Conservation (phyloP, 2,113 vertebrate genomes). For the Heterocephalus glaber region DNA sequence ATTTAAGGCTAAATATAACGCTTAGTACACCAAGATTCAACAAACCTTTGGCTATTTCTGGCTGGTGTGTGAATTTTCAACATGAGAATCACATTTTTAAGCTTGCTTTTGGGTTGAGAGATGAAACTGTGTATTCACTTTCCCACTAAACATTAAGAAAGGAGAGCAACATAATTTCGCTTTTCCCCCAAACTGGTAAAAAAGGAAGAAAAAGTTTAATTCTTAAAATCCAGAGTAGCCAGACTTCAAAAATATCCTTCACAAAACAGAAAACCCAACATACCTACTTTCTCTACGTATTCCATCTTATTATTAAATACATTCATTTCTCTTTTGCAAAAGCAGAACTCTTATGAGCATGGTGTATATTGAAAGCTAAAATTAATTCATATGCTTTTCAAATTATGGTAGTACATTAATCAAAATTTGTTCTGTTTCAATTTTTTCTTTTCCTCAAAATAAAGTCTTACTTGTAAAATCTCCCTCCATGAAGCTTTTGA, state of each 20-base stretch:
- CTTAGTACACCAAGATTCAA: neutral
- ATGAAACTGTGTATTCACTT: neutral
- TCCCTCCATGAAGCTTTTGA: neutral
- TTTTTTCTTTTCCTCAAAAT: neutral
- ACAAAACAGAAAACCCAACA: neutral
- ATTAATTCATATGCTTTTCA: neutral
- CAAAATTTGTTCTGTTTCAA: neutral
- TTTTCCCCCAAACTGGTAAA: neutral
- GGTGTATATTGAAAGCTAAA: neutral
- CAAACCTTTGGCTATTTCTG: neutral
- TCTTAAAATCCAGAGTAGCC: neutral
- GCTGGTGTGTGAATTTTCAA: neutral
- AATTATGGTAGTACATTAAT: neutral
- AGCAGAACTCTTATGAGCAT: neutral
- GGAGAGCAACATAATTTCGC: neutral
- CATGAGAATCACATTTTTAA: neutral
- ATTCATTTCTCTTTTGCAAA: fast-evolving
- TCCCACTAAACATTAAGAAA: neutral
- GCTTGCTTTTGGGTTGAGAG: neutral
- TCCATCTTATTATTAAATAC: neutral
- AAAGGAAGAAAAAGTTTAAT: neutral
- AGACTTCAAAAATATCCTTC: neutral
- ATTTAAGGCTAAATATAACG: neutral
- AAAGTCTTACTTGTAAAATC: neutral
- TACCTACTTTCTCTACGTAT: neutral